These are phyloP conservation scores for Euthynnus affinis DNA, from an alignment of 2,797 vertebrate genomes.

Conservation along the genomic window DNA sequence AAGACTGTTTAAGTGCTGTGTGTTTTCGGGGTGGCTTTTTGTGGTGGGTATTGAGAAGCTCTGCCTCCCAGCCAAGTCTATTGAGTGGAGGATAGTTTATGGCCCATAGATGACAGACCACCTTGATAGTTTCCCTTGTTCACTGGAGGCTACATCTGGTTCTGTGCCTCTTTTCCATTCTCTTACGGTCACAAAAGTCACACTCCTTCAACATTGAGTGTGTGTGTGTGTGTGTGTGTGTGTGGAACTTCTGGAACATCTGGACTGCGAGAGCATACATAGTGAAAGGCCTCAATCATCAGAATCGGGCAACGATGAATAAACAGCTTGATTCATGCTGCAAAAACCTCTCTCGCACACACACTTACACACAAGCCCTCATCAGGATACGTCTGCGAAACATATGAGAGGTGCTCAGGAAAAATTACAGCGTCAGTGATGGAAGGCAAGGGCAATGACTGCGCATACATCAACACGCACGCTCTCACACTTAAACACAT, in stretches of 20 bases:
- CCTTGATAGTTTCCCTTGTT: constrained; percentile 43
- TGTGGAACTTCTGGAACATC: constrained; percentile 60
- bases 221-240: constrained; percentile 7
- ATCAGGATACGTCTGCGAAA: constrained; percentile 61
- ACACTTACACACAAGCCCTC: constrained; percentile 18
- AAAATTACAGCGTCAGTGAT: constrained; percentile 61
- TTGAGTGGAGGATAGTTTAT: constrained; percentile 56
- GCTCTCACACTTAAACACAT: constrained; percentile 33
- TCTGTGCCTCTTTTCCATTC: neutral
- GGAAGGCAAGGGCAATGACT: constrained; percentile 40
- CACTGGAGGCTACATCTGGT: constrained; percentile 45
- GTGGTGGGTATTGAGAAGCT: constrained; percentile 20
- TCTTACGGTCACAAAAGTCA: constrained; percentile 13
- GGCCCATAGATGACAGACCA: constrained; percentile 47
- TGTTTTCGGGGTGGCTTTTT: constrained; percentile 51
- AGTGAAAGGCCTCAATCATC: constrained; percentile 72
- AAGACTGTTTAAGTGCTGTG: constrained; percentile 44
- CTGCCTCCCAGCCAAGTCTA: constrained; percentile 50
- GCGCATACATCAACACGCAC: constrained; percentile 49
- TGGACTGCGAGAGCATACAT: constrained; percentile 59
- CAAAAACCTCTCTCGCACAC: constrained; percentile 30
- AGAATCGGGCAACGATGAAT: constrained; percentile 57
- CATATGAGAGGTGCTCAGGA: constrained; percentile 67
- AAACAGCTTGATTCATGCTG: constrained; percentile 69
- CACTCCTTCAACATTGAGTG: constrained; percentile 13